Base-by-base conservation (phyloP, 2,797 vertebrate genomes). In the Bovichtus variegatus region DNA sequence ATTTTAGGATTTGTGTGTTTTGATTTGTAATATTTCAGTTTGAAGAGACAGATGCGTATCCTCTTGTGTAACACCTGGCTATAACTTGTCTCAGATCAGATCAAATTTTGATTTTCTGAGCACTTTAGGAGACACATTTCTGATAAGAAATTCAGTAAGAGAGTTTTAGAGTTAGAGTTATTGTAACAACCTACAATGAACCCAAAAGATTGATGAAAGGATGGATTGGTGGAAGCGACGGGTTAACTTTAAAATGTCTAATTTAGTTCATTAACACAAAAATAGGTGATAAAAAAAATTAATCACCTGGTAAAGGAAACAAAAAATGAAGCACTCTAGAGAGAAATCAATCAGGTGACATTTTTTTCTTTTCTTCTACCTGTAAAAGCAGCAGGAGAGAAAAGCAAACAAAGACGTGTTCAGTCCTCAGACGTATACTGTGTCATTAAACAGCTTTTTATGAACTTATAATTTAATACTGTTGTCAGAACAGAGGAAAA, bases 401-500 rank as follows among this genome's bases (percentile, higher is more conserved):
- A n/a, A 9, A 46, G 46, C n/a, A 41, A 70, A 77, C 65, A 74
- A 62, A 76, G 76, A 44, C 21, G 18, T 16, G 31, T 41, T 78
- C 54, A 13, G 68, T 80, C 81, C 79, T 88, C 77, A 62, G 70
- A 86, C 47, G 59, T 41, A 75, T 47, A 11, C 43, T 0, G 67
- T 51, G 80, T 87, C 84, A 76, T 61, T 80, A 67, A 86, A 87
- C 66, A 2, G 68, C 82, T 84, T 85, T 83, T 88, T 81, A 83
- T 83, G 71, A 85, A 76, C 81, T 64, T 58, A 2, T 40, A 16
- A 65, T 78, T 80, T 76, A 71, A 62, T 55, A 1, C n/a, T 73
- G 85, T 70, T 87, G 88, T 88, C 90, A 86, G 80, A 84, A 73
- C 84, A 85, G 76, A 84, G 71, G 44, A 62, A 75, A 49, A 11